A percentile compares a stretch with the other conserved stretches of the same genome.
Conservation (phyloP, 2,113 vertebrate species). For the Corvus cornix region DNA sequence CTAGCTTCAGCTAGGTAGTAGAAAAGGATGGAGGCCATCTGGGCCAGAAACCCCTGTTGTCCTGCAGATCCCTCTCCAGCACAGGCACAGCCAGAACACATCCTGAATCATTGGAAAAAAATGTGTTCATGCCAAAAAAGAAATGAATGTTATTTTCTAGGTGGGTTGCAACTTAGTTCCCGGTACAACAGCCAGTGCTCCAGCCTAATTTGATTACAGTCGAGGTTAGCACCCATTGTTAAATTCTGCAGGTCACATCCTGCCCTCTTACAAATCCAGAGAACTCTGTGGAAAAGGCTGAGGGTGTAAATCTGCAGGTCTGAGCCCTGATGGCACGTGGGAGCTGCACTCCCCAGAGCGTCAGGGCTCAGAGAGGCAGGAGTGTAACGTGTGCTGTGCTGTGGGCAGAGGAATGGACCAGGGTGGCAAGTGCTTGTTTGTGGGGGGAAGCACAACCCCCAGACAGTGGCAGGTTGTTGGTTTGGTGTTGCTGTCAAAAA, state of each 20-base stretch:
- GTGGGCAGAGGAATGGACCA: rapidly evolving
- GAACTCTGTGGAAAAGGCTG: neutral
- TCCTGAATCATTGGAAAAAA: neutral
- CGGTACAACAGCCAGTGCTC: neutral
- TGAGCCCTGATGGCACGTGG: rapidly evolving
- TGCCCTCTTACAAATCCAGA: neutral
- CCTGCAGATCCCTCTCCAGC: neutral
- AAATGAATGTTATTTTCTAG: neutral
- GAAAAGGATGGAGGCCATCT: neutral
- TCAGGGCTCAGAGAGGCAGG: neutral
- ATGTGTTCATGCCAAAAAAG: neutral
- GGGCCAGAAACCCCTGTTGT: neutral
- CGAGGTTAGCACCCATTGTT: neutral
- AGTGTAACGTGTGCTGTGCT: neutral
- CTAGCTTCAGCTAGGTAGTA: neutral
- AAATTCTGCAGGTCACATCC: neutral
- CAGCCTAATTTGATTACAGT: neutral
- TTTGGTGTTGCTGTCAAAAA: neutral
- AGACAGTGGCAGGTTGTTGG: neutral
- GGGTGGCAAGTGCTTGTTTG: neutral
- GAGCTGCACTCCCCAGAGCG: neutral
- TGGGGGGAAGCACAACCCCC: neutral
- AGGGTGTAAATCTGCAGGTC: neutral
- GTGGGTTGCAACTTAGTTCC: neutral
- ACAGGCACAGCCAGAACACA: neutral